Percentiles rank a stretch among this genome's conserved stretches.
Conservation (phyloP, 2,888 invertebrate species). For the Nymphalis c-album region DNA sequence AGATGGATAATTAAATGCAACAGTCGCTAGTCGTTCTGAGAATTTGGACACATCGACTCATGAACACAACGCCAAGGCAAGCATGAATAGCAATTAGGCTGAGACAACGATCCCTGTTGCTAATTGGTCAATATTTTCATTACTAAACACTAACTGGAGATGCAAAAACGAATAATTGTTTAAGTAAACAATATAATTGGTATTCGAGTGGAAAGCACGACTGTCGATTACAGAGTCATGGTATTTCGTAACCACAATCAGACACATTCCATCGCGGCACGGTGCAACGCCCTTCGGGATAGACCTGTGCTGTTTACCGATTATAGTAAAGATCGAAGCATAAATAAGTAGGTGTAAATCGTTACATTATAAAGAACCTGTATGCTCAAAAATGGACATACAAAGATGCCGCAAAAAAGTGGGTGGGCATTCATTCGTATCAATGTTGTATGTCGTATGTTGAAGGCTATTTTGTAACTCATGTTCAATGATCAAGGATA, state of each 20-base stretch:
- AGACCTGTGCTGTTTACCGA: slow-evolving; percentile 64
- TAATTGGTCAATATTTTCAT: slow-evolving; percentile 21
- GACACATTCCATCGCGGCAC: slow-evolving; percentile 70
- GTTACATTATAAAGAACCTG: slow-evolving; percentile 16
- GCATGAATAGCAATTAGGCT: slow-evolving; percentile 32
- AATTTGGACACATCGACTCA: slow-evolving; percentile 66
- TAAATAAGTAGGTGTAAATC: slow-evolving; percentile 26
- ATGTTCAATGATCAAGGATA: not conserved
- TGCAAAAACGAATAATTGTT: slow-evolving; percentile 8
- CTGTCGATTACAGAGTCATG: slow-evolving; percentile 61
- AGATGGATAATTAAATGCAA: slow-evolving; percentile 65
- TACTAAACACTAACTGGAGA: slow-evolving; percentile 7
- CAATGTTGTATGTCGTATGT: not conserved
- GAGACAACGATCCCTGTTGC: slow-evolving; percentile 1
- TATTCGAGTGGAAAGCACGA: slow-evolving; percentile 58
- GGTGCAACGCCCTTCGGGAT: slow-evolving; percentile 71
- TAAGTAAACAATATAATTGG: slow-evolving; percentile 46
- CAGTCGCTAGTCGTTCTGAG: slow-evolving; percentile 72
- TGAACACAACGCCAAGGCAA: slow-evolving; percentile 45
- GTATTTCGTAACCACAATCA: slow-evolving; percentile 77
- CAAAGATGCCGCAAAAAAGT: slow-evolving; percentile 15
- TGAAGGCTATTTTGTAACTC: slow-evolving; percentile 1
- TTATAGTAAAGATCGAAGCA: slow-evolving; percentile 40
- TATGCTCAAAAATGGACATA: slow-evolving; percentile 14
- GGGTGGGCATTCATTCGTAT: slow-evolving; percentile 2